Base-by-base conservation (phyloP, 2,888 invertebrate species). In the Pristionchus japonicus region DNA sequence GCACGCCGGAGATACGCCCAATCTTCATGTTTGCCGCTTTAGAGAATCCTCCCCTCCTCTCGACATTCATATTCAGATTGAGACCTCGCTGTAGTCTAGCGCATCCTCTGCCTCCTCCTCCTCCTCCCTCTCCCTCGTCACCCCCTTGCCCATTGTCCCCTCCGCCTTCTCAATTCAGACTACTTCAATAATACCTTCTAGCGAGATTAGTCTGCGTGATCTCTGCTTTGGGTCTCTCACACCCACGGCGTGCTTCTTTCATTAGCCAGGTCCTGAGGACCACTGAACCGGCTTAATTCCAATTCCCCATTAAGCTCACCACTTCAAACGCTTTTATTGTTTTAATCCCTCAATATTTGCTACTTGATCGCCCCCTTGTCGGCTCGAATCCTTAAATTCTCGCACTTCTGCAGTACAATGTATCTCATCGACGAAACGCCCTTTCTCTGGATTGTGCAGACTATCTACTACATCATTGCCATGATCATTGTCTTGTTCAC, bases 361-460 rank as follows among this genome's bases (percentile, higher is more conserved):
- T n/a, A n/a, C n/a, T n/a, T n/a, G n/a, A n/a, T n/a, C n/a, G n/a
- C n/a, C n/a, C n/a, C n/a, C n/a, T n/a, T n/a, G n/a, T 52, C 52
- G 52, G 4, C 23, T 52, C 52, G 52, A 1, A 20, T 23, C 20
- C 1, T 52, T 15, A 17, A 52, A 17, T 20, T 17, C 17, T 23
- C 20, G 20, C 13, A 11, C 27, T 27, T 23, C 61, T 34, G 40
- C 11, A 37, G 31, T 20, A 23, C 40, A 74, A 74, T 74, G 31
- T 70, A 61, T 61, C 61, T 61, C 67, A 34, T 74, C 74, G 74
- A 74, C 43, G 40, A 74, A 4, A 74, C 74, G 4, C 74, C 74
- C 40, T n/a, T 74, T 6, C 74, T 74, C 37, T 74, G 74, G 74
- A 40, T 74, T 4, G 40, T 74, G 40, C 74, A 74, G 43, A 40